A percentile compares a stretch with the other conserved stretches of the same genome.
phyloP scores from a whole-genome alignment of 2,113 vertebrate species.

The Megaceryle torquata region DNA sequence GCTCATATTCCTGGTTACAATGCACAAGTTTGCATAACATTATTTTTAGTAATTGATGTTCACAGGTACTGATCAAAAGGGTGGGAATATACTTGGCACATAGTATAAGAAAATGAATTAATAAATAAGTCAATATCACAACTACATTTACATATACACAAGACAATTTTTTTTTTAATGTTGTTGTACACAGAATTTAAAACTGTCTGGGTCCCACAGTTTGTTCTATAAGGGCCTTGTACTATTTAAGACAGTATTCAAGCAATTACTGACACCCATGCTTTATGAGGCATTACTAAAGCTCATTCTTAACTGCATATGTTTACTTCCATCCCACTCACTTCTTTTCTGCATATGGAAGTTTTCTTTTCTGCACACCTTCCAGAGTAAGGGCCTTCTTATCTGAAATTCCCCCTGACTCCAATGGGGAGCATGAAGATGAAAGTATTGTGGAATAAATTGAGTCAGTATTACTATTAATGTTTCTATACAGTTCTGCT shows the following conservation, averaged over 20 bases:
- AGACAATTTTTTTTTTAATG: background rate
- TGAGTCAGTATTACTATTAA: background rate
- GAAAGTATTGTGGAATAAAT: background rate
- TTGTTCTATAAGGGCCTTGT: background rate
- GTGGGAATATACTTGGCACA: slow-evolving; percentile 22
- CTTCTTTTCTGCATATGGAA: background rate
- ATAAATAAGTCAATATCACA: slow-evolving; percentile 56
- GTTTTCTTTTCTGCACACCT: background rate
- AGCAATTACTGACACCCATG: background rate
- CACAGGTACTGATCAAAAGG: slow-evolving; percentile 15
- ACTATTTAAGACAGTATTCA: background rate
- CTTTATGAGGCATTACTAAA: background rate
- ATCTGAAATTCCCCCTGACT: background rate
- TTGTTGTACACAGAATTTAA: background rate
- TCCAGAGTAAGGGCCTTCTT: background rate
- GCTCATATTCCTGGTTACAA: slow-evolving; percentile 72
- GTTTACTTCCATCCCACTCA: background rate
- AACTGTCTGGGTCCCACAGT: background rate
- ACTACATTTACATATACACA: slow-evolving; percentile 51
- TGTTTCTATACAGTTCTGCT: background rate
- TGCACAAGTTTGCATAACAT: slow-evolving; percentile 71
- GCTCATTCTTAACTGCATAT: background rate
- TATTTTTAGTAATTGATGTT: slow-evolving; percentile 59
- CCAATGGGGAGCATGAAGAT: background rate
- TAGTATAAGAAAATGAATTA: slow-evolving; percentile 14